Evolutionary conservation across 1,140 invertebrate genomes (phyloP).

Genomic region (Drosophila equinoxialis): DNA sequence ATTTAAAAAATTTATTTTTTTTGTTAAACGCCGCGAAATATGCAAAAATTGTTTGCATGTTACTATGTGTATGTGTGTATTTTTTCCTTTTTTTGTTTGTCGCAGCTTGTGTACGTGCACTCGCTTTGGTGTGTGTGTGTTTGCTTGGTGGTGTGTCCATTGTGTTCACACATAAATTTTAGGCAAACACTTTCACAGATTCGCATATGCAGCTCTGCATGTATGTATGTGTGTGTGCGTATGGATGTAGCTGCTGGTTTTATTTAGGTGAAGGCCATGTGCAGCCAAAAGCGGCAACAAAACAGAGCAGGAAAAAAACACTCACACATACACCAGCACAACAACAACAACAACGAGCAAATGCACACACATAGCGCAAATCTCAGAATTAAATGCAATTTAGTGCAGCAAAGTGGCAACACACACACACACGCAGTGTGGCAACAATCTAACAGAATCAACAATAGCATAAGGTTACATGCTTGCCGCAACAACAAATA

Average conservation of each 20-base stretch:
- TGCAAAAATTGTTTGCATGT: constrained; percentile 57
- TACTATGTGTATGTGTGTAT: constrained; percentile 6
- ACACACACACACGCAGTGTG: constrained; percentile 41
- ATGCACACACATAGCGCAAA: constrained; percentile 50
- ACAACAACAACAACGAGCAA: not conserved
- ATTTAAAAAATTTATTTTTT: not conserved
- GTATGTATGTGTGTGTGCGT: too few species aligned
- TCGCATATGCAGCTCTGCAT: constrained; percentile 20
- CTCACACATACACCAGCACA: not conserved
- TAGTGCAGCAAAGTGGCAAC: constrained; percentile 78
- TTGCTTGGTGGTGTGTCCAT: constrained; percentile 47
- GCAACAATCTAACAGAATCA: constrained; percentile 43
- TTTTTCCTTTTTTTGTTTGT: constrained; percentile 48
- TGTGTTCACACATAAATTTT: constrained; percentile 76
- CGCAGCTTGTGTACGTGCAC: constrained; percentile 31
- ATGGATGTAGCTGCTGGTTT: constrained; percentile 31
- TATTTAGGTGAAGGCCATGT: constrained; percentile 75
- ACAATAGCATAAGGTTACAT: constrained; percentile 55
- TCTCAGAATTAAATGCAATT: constrained; percentile 80
- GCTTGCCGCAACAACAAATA: constrained; percentile 18
- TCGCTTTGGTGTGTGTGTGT: constrained; percentile 26
- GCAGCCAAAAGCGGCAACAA: constrained; percentile 28
- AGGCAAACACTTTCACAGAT: constrained; percentile 58
- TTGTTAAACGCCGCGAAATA: constrained; percentile 65
- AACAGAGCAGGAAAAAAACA: constrained; percentile 27